phyloP scores from a whole-genome alignment of 2,797 vertebrate genomes.

The Chiroxiphia lanceolata region DNA sequence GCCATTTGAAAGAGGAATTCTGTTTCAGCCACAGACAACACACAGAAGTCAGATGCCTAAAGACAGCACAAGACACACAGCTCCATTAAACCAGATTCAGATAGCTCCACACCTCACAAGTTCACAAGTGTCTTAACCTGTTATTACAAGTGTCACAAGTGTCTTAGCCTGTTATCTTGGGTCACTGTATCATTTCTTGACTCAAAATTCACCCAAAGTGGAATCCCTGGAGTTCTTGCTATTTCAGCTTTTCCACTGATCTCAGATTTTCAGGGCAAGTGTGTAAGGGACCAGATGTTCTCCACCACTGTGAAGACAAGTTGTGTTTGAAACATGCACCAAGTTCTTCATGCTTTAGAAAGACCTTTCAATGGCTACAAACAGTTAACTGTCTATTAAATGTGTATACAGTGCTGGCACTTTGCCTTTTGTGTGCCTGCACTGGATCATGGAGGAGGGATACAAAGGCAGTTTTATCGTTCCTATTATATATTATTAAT shows the following conservation, averaged over 20 bases:
- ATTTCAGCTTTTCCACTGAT: background rate
- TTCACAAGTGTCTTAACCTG: background rate
- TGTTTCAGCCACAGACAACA: background rate
- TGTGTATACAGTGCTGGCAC: background rate
- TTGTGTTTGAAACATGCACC: background rate
- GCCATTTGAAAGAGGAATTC: background rate
- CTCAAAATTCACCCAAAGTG: background rate
- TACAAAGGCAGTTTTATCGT: background rate
- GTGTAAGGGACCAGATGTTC: background rate
- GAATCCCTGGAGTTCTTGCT: background rate
- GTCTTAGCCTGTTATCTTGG: background rate
- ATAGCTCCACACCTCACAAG: background rate
- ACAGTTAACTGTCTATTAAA: background rate
- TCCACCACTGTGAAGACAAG: background rate
- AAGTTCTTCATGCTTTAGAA: background rate
- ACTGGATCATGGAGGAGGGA: background rate
- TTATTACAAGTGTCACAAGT: background rate
- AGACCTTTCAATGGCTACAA: background rate
- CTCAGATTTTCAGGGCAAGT: background rate
- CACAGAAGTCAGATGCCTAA: background rate
- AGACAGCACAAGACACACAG: background rate
- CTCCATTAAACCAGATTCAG: background rate
- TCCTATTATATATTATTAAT: background rate
- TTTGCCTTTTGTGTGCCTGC: background rate
- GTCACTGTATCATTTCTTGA: background rate